Conservation (phyloP, 23 tunicate species). For the Pegea sp. region DNA sequence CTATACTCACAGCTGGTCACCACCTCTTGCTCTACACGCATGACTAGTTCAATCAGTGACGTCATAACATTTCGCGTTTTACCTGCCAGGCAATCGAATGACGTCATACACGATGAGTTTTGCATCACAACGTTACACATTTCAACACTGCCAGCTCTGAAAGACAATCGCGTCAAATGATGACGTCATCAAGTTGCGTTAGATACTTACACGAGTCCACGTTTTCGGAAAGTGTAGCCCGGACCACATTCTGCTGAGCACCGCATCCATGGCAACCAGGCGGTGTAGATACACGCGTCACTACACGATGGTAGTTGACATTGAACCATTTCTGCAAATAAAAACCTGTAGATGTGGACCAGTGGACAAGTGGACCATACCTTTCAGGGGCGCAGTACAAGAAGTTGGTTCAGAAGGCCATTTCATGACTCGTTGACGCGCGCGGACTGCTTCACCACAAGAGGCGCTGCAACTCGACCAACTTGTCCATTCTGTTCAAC, state of each 20-base stretch:
- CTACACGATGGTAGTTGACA: background rate
- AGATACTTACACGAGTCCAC: too few species aligned
- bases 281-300: constrained; percentile 2
- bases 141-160: background rate
- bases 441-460: constrained; percentile 28
- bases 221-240: constrained; percentile 11
- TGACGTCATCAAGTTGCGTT: too few species aligned
- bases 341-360: background rate
- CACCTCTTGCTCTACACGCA: too few species aligned
- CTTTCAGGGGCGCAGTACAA: constrained; percentile 5
- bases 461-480: constrained; percentile 48
- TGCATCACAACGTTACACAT: too few species aligned
- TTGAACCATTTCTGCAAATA: background rate
- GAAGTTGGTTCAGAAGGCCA: constrained; percentile 74
- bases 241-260: constrained; percentile 12
- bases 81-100: constrained; percentile 25
- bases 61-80: too few species aligned
- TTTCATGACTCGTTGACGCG: constrained; percentile 23
- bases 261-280: constrained; percentile 19
- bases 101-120: constrained; percentile 34
- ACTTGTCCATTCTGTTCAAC: constrained; percentile 42
- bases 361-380: too few species aligned
- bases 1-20: constrained; percentile 18
- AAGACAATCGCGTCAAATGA: background rate
- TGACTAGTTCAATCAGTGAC: too few species aligned